Evolutionary conservation across 2,888 invertebrate species (phyloP), one percentile per base, ranked within the genome.

Genomic region (Epicampocera succincta): DNA sequence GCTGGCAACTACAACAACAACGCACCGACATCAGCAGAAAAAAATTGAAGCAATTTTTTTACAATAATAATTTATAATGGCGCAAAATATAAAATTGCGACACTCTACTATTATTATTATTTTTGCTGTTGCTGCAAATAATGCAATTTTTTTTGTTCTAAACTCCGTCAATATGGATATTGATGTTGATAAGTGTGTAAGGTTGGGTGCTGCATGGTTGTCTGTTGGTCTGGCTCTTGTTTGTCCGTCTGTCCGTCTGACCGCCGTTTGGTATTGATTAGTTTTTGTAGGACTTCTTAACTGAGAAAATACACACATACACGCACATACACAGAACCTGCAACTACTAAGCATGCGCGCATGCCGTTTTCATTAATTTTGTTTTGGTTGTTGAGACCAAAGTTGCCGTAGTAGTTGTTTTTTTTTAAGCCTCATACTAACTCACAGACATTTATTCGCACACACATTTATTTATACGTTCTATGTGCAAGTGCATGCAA

Each of bases 201-300:
- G 56, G n/a, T 21, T 40, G 48, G 44, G 25, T 29, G 46, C 11
- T 40, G 29, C 29, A 13, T 46, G 29, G 44, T 29, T 33, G 21
- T 63, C 38, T 21, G 61, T 13, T 11, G 2, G 6, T 58, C 6
- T 13, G 33, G 3, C 33, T 33, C 33, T 33, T 33, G 33, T 4
- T 33, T 33, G 33, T 33, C 5, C 33, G 15, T 40, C 25, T 3
- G 46, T 48, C 42, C 9, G 21, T 33, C 44, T 46, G 38, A 54
- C 38, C 60, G 12, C 38, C 60, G 12, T 60, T 50, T 54, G 61
- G 15, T 68, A 76, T 81, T 77, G 76, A 77, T 81, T 81, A 63
- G 72, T 69, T 81, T 81, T 73, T 73, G 42, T 81, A 73, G 63
- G 81, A 69, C 73, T 81, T 81, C 81, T 58, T 46, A 44, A 77